Evolutionary conservation across 2,888 invertebrate genomes (phyloP).

Genomic region (Hemaris fuciformis): DNA sequence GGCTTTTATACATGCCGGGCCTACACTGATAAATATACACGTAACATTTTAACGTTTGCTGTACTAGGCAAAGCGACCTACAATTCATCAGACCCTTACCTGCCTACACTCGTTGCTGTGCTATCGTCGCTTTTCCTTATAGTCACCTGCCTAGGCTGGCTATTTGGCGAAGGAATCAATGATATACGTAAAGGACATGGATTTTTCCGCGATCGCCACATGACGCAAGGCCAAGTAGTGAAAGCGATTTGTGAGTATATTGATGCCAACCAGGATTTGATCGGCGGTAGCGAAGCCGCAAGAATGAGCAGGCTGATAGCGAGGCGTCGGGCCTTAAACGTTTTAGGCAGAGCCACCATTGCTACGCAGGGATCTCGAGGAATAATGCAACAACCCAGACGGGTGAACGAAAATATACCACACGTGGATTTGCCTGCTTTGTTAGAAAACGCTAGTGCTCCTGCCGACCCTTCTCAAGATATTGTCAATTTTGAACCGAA

Average conservation of each 20-base stretch:
- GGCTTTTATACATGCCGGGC: constrained; percentile 72
- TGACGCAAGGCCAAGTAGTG: constrained; percentile 62
- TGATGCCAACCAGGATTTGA: constrained; percentile 54
- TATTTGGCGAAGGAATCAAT: constrained; percentile 60
- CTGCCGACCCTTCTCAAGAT: constrained; percentile 35
- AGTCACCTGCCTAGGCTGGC: constrained; percentile 56
- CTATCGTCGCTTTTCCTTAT: constrained; percentile 59
- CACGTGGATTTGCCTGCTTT: constrained; percentile 48
- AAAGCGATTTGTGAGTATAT: constrained; percentile 65
- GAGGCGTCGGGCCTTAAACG: constrained; percentile 44
- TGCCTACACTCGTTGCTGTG: constrained; percentile 56
- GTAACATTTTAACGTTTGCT: constrained; percentile 70
- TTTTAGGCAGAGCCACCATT: constrained; percentile 48
- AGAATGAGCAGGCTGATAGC: constrained; percentile 58
- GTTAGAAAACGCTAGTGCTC: constrained; percentile 44
- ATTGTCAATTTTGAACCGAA: constrained; percentile 55
- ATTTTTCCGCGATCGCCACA: constrained; percentile 65
- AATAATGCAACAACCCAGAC: constrained; percentile 37
- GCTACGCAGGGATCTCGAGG: constrained; percentile 60
- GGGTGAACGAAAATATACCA: constrained; percentile 17
- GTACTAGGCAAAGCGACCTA: constrained; percentile 58
- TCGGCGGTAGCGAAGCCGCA: constrained; percentile 50
- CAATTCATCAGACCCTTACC: constrained; percentile 52
- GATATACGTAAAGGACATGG: constrained; percentile 67
- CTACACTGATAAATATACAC: constrained; percentile 48